phyloP scores from a whole-genome alignment of 2,797 vertebrate genomes.

The Poeciliopsis presidionis region DNA sequence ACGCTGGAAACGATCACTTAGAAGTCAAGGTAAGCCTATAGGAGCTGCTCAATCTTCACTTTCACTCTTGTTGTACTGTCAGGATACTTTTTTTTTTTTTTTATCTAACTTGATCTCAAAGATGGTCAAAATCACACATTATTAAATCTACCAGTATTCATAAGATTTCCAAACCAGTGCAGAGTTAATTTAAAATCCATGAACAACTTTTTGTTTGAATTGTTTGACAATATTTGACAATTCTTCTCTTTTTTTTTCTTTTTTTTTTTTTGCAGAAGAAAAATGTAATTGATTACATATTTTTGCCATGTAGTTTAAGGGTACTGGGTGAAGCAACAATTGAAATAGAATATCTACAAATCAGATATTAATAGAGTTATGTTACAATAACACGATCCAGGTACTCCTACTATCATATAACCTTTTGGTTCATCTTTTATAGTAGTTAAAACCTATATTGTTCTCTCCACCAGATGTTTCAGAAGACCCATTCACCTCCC shows the following conservation, averaged over 20 bases:
- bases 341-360: not conserved
- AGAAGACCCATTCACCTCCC: constrained; percentile 67
- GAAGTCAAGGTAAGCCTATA: constrained; percentile 70
- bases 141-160: too few species aligned
- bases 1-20: constrained; percentile 83
- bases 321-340: not conserved
- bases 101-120: not conserved
- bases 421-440: not conserved
- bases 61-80: not conserved
- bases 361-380: not conserved
- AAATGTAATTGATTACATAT: not conserved
- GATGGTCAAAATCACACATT: not conserved
- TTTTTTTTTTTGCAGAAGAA: not conserved
- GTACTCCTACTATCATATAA: not conserved
- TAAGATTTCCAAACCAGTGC: not conserved
- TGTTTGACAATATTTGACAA: not conserved
- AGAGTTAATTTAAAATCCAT: not conserved
- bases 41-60: not conserved
- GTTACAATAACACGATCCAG: not conserved
- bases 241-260: not conserved
- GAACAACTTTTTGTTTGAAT: not conserved
- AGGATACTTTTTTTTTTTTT: not conserved
- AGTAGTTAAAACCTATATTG: not conserved
- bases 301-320: not conserved
- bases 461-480: constrained; percentile 58